phyloP scores from a whole-genome alignment of 2,113 vertebrate species.

The Chitala chitala region DNA sequence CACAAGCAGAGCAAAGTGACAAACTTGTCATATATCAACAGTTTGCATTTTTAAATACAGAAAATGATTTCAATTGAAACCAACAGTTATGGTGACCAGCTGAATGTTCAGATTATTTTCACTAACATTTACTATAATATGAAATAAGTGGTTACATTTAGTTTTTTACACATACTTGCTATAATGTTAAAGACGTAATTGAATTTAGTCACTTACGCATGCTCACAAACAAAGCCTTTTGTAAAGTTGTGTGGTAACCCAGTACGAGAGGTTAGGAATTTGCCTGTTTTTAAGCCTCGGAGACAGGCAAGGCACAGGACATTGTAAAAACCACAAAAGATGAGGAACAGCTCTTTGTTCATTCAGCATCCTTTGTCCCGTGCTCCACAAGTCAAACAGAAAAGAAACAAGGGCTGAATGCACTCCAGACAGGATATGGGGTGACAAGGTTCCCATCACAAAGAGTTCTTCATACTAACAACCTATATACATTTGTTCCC shows the following conservation, averaged over 20 bases:
- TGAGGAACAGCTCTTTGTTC: constrained; percentile 9
- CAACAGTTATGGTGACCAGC: too few species aligned
- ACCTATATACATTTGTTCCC: not conserved
- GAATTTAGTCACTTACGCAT: not conserved
- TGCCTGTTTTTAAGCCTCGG: constrained; percentile 1
- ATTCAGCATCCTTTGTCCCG: constrained; percentile 3
- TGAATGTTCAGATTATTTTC: not conserved
- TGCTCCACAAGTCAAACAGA: not conserved
- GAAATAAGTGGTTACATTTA: not conserved
- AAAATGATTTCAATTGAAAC: not conserved
- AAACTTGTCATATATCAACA: too few species aligned
- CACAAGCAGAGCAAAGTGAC: too few species aligned
- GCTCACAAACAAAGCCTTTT: not conserved
- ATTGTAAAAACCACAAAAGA: constrained; percentile 13
- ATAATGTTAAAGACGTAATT: not conserved
- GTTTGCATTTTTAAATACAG: too few species aligned
- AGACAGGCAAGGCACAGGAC: not conserved
- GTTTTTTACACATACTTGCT: not conserved
- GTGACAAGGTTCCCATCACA: not conserved
- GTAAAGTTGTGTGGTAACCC: constrained; percentile 5
- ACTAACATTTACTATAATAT: not conserved
- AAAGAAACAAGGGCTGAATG: constrained; percentile 5
- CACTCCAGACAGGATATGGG: not conserved
- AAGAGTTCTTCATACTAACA: not conserved
- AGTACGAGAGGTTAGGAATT: constrained; percentile 13